These are phyloP conservation scores for Diloba caeruleocephala DNA, from an alignment of 2,888 invertebrate species.

Conservation along the genomic window DNA sequence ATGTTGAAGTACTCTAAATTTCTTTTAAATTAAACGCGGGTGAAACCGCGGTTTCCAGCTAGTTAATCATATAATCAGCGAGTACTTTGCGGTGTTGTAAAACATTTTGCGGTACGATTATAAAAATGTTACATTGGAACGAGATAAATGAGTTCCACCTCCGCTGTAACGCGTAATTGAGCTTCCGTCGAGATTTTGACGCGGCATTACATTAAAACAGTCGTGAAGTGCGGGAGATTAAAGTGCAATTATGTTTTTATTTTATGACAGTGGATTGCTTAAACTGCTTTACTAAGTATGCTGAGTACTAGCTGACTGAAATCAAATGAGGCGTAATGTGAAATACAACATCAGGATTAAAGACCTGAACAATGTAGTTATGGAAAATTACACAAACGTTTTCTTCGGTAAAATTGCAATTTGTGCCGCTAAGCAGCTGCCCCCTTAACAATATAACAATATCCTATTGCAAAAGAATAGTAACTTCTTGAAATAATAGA, in stretches of 20 bases:
- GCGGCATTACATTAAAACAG: slow-evolving; percentile 20
- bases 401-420: too few relatives aligned
- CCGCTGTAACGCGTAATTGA: slow-evolving; percentile 11
- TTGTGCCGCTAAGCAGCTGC: too few relatives aligned
- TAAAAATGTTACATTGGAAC: slow-evolving; percentile 22
- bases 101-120: slow-evolving; percentile 30
- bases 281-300: slow-evolving; percentile 5
- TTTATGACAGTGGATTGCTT: slow-evolving; percentile 14
- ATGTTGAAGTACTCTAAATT: too few relatives aligned
- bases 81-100: slow-evolving; percentile 13
- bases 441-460: too few relatives aligned
- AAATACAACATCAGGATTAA: slow-evolving; percentile 1
- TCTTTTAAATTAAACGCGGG: too few relatives aligned
- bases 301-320: slow-evolving; percentile 1
- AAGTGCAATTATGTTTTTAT: slow-evolving; percentile 16
- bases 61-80: too few relatives aligned
- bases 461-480: too few relatives aligned
- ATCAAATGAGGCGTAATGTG: slow-evolving; percentile 1
- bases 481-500: too few relatives aligned
- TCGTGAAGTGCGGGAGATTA: slow-evolving; percentile 1
- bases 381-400: background rate
- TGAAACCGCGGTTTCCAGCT: too few relatives aligned
- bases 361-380: background rate
- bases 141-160: slow-evolving; percentile 23
- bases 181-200: slow-evolving; percentile 4